Evolutionary conservation across 2,797 vertebrate genomes (phyloP).

Genomic region (Orestias chungarensis): DNA sequence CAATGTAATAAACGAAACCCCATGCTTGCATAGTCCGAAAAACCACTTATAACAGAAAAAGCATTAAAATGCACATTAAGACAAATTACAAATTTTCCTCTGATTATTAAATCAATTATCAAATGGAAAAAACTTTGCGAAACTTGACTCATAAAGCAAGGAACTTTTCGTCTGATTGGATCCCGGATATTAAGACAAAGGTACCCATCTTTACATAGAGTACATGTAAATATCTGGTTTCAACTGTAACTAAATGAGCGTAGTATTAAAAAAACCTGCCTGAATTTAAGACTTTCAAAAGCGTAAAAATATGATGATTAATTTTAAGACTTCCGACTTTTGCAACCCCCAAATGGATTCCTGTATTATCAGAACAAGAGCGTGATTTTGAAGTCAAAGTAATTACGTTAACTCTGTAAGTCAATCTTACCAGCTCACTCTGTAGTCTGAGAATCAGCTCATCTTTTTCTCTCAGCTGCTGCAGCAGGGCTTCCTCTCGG

Average conservation of each 20-base stretch:
- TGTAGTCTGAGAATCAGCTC: constrained; percentile 91
- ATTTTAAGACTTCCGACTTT: neutral
- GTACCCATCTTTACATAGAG: neutral
- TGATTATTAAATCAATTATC: neutral
- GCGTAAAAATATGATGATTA: neutral
- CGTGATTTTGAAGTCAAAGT: neutral
- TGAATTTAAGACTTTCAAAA: neutral
- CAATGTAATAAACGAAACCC: neutral
- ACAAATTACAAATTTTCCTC: neutral
- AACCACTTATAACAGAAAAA: neutral
- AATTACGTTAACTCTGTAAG: neutral
- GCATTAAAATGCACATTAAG: neutral
- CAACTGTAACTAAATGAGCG: neutral
- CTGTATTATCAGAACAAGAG: constrained; percentile 13
- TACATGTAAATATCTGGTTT: neutral
- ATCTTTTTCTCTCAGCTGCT: constrained; percentile 93
- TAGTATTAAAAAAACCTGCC: neutral
- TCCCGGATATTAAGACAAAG: neutral
- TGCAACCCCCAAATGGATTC: neutral
- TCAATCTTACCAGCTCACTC: constrained; percentile 89
- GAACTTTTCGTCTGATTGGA: neutral
- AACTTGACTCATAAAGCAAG: neutral
- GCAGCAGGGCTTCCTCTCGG: constrained; percentile 91
- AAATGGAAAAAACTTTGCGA: neutral
- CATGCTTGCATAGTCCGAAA: neutral